These are phyloP conservation scores for Spodoptera littoralis DNA, from an alignment of 2,888 invertebrate genomes.

Conservation along the genomic window DNA sequence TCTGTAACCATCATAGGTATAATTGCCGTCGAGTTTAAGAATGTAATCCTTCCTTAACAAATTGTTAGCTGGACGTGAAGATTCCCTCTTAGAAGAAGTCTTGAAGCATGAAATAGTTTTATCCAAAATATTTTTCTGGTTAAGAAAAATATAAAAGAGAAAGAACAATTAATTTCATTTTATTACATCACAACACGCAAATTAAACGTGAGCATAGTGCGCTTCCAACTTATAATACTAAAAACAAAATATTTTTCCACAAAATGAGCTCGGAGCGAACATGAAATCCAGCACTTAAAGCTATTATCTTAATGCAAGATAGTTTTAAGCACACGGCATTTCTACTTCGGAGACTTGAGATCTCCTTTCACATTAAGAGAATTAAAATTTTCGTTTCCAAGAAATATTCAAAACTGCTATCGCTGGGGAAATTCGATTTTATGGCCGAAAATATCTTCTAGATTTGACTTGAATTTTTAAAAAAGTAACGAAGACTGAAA, in stretches of 20 bases:
- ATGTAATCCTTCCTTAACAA: too few relatives aligned
- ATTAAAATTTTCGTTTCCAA: constrained; percentile 23
- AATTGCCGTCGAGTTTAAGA: too few relatives aligned
- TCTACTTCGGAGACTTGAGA: constrained; percentile 14
- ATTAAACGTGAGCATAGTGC: not conserved
- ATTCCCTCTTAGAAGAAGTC: too few relatives aligned
- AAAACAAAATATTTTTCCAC: constrained; percentile 18
- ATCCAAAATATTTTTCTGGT: too few relatives aligned
- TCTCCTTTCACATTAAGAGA: constrained; percentile 38
- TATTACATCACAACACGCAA: not conserved
- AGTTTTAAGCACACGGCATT: constrained; percentile 32
- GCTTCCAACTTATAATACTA: constrained; percentile 1
- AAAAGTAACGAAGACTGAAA: too few relatives aligned
- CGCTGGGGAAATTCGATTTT: too few relatives aligned
- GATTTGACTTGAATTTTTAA: too few relatives aligned
- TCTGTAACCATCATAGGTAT: too few relatives aligned
- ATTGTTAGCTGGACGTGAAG: too few relatives aligned
- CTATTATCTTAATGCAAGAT: constrained; percentile 48
- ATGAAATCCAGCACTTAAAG: constrained; percentile 42
- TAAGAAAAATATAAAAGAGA: too few relatives aligned
- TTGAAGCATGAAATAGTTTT: too few relatives aligned
- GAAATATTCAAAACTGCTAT: not conserved
- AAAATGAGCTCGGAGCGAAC: constrained; percentile 27
- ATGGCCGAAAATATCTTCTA: too few relatives aligned
- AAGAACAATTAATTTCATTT: not conserved